A percentile compares a stretch with the other conserved stretches of the same genome.
Conservation (phyloP, 1,140 invertebrate species). For the Camponotus floridanus region DNA sequence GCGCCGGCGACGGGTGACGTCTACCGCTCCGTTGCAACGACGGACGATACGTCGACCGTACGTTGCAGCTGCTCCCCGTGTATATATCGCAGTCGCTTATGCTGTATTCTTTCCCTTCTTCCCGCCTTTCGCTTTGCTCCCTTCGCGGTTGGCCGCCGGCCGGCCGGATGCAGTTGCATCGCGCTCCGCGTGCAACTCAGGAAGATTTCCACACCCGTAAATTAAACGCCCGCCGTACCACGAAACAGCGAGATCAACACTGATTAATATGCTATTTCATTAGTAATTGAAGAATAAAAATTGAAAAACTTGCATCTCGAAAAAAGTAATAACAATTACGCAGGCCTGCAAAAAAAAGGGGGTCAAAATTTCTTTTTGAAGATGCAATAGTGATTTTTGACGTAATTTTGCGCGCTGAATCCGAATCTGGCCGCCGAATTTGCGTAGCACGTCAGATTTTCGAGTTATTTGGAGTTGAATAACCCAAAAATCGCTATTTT, state of each 20-base stretch:
- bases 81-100: constrained; percentile 6
- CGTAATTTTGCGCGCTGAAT: no score
- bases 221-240: background rate
- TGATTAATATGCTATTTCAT: no score
- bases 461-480: no score
- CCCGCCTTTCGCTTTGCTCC: constrained; percentile 43
- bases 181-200: constrained; percentile 19
- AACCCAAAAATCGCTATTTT: no score
- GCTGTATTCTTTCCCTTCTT: constrained; percentile 32
- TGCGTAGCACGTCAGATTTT: no score
- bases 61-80: constrained; percentile 62
- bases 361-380: no score
- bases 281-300: no score
- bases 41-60: constrained; percentile 66
- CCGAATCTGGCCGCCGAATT: no score
- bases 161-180: constrained; percentile 54
- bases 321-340: no score
- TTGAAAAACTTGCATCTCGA: no score
- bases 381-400: no score
- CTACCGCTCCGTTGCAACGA: constrained; percentile 75
- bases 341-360: no score
- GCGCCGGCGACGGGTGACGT: constrained; percentile 76
- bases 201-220: constrained; percentile 20
- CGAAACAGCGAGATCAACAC: background rate
- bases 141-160: constrained; percentile 39